Percentiles rank a stretch among this genome's conserved stretches.
These are phyloP conservation scores for Melieria omissa DNA, from an alignment of 2,888 invertebrate species.

Conservation along the genomic window DNA sequence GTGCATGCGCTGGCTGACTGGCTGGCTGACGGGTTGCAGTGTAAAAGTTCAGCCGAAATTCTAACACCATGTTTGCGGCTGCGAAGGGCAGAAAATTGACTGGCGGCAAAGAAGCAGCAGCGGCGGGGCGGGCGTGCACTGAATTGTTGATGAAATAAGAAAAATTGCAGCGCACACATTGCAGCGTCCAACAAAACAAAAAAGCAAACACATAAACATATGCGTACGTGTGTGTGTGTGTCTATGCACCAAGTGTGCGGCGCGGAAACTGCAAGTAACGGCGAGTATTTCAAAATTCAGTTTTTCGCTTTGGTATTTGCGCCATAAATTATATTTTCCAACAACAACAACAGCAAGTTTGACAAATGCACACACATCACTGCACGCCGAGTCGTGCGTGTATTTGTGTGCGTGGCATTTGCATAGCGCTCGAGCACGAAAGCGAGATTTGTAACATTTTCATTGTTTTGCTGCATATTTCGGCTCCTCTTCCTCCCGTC, in stretches of 20 bases:
- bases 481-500: no score
- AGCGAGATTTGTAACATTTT: constrained; percentile 34
- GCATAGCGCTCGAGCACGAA: constrained; percentile 25
- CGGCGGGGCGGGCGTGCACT: not conserved
- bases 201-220: no score
- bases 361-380: no score
- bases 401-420: constrained; percentile 28
- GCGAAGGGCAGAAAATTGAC: not conserved
- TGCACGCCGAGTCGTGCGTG: not conserved
- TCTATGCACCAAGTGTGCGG: not conserved
- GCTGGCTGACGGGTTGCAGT: not conserved
- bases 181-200: not conserved
- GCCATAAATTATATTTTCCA: not conserved
- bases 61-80: not conserved
- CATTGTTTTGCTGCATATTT: constrained; percentile 20
- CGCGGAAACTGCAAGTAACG: not conserved
- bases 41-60: not conserved
- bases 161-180: not conserved
- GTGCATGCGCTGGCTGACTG: not conserved
- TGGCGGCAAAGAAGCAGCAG: not conserved
- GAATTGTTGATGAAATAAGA: not conserved
- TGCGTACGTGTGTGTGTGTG: no score
- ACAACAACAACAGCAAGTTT: no score
- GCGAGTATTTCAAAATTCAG: not conserved
- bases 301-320: constrained; percentile 2